phyloP scores from a whole-genome alignment of 2,113 vertebrate genomes.

The Psittacula cyanocephala region DNA sequence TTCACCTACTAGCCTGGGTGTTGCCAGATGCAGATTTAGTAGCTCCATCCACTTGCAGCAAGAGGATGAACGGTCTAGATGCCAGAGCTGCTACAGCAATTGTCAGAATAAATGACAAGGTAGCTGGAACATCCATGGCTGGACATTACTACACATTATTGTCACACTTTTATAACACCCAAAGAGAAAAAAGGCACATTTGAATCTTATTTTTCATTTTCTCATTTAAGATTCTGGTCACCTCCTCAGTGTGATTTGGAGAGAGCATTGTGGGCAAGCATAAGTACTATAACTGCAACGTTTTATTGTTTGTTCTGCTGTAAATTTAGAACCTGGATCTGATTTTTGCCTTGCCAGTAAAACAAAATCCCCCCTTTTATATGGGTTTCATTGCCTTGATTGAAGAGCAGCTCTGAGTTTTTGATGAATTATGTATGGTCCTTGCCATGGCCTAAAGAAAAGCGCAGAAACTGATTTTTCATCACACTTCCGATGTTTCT shows the following conservation, averaged over 20 bases:
- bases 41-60: neutral
- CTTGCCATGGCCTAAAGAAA: neutral
- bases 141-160: neutral
- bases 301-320: neutral
- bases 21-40: neutral
- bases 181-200: neutral
- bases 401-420: neutral
- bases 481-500: neutral
- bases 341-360: neutral
- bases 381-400: neutral
- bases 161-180: neutral
- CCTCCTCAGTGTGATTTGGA: neutral
- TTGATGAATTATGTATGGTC: neutral
- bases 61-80: neutral
- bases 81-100: neutral
- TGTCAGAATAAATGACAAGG: neutral
- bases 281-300: rapidly evolving
- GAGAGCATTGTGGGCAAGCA: neutral
- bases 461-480: neutral
- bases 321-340: neutral
- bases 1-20: neutral
- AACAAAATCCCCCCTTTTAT: neutral
- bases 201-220: neutral
- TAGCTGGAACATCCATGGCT: neutral
- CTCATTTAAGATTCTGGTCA: neutral